Evolutionary conservation across 2,797 vertebrate genomes (phyloP).

Genomic region (Notamacropus eugenii): DNA sequence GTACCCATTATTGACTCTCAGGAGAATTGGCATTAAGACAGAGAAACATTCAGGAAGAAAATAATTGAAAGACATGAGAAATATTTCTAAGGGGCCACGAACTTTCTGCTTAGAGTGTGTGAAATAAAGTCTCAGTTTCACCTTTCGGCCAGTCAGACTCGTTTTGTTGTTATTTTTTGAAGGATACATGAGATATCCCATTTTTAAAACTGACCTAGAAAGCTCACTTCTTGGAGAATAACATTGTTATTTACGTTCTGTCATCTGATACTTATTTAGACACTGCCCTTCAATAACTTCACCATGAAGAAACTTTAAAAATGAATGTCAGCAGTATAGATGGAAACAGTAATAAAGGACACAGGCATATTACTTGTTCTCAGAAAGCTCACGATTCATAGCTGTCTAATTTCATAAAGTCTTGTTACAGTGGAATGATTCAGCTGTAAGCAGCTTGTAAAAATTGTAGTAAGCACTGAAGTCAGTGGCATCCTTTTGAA

Average conservation of each 20-base stretch:
- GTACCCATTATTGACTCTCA: not conserved
- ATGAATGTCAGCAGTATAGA: conserved; percentile 42
- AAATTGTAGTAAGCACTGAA: conserved; percentile 72
- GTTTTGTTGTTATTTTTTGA: not conserved
- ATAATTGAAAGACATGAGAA: conserved; percentile 17
- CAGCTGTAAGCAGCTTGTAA: conserved; percentile 77
- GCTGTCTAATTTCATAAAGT: conserved; percentile 81
- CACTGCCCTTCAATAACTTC: conserved; percentile 53
- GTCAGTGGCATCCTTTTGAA: conserved; percentile 57
- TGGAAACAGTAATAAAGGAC: conserved; percentile 61
- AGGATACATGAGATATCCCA: not conserved
- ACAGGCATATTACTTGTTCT: conserved; percentile 73
- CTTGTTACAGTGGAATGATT: conserved; percentile 77
- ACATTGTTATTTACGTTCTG: conserved; percentile 56
- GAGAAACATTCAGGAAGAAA: conserved; percentile 61
- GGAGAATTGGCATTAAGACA: conserved; percentile 43
- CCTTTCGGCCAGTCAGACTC: not conserved
- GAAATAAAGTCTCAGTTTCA: conserved; percentile 13
- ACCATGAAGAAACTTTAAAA: conserved; percentile 54
- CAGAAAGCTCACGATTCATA: conserved; percentile 66
- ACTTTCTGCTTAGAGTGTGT: not conserved
- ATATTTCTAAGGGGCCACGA: not conserved
- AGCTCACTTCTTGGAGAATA: conserved; percentile 12
- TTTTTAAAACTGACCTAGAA: not conserved
- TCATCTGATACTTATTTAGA: conserved; percentile 41